A percentile compares a stretch with the other conserved stretches of the same genome.
Conservation (phyloP, 2,888 invertebrate species). For the Conomelus anceps region DNA sequence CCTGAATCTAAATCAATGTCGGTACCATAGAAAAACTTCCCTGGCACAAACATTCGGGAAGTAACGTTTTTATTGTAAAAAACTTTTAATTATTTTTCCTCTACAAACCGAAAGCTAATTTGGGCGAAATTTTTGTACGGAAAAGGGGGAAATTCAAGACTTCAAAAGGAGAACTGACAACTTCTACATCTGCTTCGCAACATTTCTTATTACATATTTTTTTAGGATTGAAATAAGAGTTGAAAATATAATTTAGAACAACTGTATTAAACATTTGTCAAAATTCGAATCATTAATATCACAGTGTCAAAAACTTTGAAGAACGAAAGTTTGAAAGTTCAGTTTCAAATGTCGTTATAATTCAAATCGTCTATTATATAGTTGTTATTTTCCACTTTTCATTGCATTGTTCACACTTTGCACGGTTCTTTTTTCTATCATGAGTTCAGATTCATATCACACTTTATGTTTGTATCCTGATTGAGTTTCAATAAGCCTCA, state of each 20-base stretch:
- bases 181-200: background rate
- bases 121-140: too few relatives aligned
- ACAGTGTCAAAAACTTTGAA: background rate
- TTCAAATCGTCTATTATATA: background rate
- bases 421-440: too few relatives aligned
- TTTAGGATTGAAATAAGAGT: background rate
- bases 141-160: background rate
- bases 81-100: too few relatives aligned
- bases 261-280: background rate
- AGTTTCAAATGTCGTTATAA: background rate
- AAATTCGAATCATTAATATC: background rate
- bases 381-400: background rate
- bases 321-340: background rate
- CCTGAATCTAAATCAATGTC: too few relatives aligned
- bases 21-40: too few relatives aligned
- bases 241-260: background rate
- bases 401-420: too few relatives aligned
- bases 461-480: too few relatives aligned
- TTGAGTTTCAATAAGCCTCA: too few relatives aligned
- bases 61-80: too few relatives aligned
- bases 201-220: background rate
- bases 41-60: too few relatives aligned
- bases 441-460: too few relatives aligned
- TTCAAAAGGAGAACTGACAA: background rate
- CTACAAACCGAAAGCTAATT: too few relatives aligned